Conservation (phyloP, 1,140 invertebrate species). For the Battus philenor region DNA sequence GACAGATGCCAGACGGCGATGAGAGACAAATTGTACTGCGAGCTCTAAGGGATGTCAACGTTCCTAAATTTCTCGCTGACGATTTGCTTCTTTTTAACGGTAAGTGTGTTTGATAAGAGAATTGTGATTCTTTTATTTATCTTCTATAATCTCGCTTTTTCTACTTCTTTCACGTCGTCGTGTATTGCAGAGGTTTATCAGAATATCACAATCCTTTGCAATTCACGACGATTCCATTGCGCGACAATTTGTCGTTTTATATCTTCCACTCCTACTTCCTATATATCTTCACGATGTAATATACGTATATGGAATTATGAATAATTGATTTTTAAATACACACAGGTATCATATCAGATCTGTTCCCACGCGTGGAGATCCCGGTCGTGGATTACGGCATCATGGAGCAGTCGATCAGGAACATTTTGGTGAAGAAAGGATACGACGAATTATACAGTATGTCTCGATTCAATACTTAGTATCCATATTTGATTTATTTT, state of each 20-base stretch:
- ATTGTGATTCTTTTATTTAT: no score
- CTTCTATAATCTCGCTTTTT: no score
- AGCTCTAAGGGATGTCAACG: slow-evolving; percentile 92
- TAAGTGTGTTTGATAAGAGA: no score
- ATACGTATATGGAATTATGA: not conserved
- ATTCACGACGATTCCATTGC: no score
- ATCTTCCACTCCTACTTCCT: no score
- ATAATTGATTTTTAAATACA: not conserved
- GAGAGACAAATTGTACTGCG: slow-evolving; percentile 86
- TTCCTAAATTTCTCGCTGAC: slow-evolving; percentile 92
- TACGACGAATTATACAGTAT: slow-evolving; percentile 73
- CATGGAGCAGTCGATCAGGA: slow-evolving; percentile 72
- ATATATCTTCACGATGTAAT: not conserved
- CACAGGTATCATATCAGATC: slow-evolving; percentile 90
- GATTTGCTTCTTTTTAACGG: slow-evolving; percentile 90
- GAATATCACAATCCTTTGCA: no score
- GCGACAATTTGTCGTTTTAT: no score
- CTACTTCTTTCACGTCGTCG: no score
- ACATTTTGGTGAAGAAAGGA: slow-evolving; percentile 69
- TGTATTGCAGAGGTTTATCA: no score
- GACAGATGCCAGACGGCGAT: slow-evolving; percentile 87
- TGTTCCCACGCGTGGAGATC: slow-evolving; percentile 88
- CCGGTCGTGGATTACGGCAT: slow-evolving; percentile 85
- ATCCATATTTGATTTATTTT: no score
- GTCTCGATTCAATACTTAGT: no score